Percentiles rank a stretch among this genome's conserved stretches.
These are phyloP conservation scores for Carposina sasakii DNA, from an alignment of 1,140 invertebrate species.

Conservation along the genomic window DNA sequence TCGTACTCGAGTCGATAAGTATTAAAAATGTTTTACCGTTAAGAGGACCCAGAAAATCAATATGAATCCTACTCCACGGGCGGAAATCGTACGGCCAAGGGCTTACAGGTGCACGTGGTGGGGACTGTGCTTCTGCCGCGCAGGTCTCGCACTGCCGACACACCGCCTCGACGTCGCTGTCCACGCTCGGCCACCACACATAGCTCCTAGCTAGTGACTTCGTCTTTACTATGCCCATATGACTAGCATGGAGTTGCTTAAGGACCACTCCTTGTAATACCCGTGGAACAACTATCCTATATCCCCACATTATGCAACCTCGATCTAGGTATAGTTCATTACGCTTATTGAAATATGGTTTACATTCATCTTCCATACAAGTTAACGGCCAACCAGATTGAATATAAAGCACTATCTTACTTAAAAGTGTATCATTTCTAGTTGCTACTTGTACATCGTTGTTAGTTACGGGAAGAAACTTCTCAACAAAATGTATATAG, in stretches of 20 bases:
- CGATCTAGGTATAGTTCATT: slow-evolving; percentile 14
- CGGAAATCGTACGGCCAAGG: neutral
- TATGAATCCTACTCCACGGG: neutral
- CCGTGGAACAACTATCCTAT: slow-evolving; percentile 34
- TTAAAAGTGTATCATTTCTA: slow-evolving; percentile 7
- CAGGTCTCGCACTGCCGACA: slow-evolving; percentile 7
- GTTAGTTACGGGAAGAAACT: slow-evolving; percentile 4
- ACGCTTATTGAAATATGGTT: slow-evolving; percentile 2
- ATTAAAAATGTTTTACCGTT: neutral
- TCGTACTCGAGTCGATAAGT: neutral
- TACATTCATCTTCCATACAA: neutral
- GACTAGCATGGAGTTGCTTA: slow-evolving; percentile 56
- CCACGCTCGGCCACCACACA: too few species aligned
- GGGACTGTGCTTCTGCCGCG: neutral
- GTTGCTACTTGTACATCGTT: neutral
- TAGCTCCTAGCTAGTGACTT: slow-evolving; percentile 67
- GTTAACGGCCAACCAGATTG: slow-evolving; percentile 18
- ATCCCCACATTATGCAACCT: slow-evolving; percentile 13
- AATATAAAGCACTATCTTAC: slow-evolving; percentile 3
- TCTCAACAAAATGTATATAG: slow-evolving; percentile 6
- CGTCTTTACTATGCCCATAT: slow-evolving; percentile 69
- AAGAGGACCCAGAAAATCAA: neutral
- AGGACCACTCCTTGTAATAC: slow-evolving; percentile 38
- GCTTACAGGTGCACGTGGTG: neutral
- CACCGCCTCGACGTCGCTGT: slow-evolving; percentile 38